phyloP scores from a whole-genome alignment of 2,113 vertebrate species.

The Xenus cinereus region DNA sequence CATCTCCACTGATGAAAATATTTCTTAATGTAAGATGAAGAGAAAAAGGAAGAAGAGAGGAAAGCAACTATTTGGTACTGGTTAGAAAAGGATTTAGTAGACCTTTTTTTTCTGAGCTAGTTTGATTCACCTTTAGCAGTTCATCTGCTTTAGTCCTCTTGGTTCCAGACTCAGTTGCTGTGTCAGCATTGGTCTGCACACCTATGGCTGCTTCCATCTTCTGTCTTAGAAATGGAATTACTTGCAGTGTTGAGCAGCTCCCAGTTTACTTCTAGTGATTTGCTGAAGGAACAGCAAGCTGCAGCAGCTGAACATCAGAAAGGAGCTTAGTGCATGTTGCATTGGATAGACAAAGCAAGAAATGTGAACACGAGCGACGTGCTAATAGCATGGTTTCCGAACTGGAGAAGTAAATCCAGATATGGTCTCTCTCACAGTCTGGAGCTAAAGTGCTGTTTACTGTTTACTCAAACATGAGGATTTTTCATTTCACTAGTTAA shows the following conservation, averaged over 20 bases:
- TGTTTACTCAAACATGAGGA: not conserved
- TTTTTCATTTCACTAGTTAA: not conserved
- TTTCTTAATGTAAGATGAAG: not conserved
- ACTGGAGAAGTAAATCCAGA: not conserved
- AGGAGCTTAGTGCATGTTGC: not conserved
- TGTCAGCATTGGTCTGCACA: not conserved
- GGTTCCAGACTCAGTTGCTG: not conserved
- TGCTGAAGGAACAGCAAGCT: not conserved
- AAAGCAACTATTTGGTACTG: not conserved
- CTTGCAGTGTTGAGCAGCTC: not conserved
- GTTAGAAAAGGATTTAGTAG: not conserved
- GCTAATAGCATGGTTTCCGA: not conserved
- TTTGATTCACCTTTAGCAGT: not conserved
- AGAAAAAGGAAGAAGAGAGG: not conserved
- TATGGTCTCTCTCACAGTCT: not conserved
- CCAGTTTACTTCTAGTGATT: not conserved
- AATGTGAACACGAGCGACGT: accelerated
- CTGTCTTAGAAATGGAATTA: no score
- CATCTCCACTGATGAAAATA: no score
- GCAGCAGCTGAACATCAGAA: not conserved
- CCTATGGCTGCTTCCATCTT: not conserved
- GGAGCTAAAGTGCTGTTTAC: not conserved
- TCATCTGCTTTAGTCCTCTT: not conserved
- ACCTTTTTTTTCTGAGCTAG: not conserved
- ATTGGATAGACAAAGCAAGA: not conserved